Base-by-base conservation (phyloP, 2,113 vertebrate genomes). In the Dipodomys merriami region DNA sequence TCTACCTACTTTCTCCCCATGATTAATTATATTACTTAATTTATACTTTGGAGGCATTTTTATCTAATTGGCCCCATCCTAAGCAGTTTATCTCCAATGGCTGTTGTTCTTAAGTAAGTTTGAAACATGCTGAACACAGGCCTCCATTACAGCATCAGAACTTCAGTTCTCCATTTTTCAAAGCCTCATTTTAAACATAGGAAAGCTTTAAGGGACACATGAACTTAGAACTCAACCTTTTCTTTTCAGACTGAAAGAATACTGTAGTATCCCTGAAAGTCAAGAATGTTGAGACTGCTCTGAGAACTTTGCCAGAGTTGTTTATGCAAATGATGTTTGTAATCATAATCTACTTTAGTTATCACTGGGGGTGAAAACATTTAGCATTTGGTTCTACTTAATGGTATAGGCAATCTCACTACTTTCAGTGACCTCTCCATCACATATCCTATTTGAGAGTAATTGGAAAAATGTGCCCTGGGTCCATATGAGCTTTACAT, bases 261-360 rank as follows among this genome's bases (percentile, higher is more conserved):
- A 65, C 6, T 89, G 65, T 60, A 49, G 2, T 67, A 30, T 83
- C 29, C 68, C 22, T 86, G 86, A 83, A 91, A 92, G 7, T 68
- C 67, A 83, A 19, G 57, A 65, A 30, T 90, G 62, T 72, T 83
- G 11, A 83, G 30, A 71, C 33, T 84, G 13, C 30, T 67, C 25
- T 2, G 3, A 77, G 64, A 91, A 80, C 67, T 79, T 91, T 84
- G 16, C 35, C 5, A 18, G 30, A 86, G 9, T 72, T 83, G 80
- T 83, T 95, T 74, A 35, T 89, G 46, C 67, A 89, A 95, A 86
- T 73, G 19, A 95, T 85, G 6, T 73, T 95, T 89, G 22, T 49
- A 68, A 65, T 46, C 49, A 80, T 73, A 67, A n/a, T 84, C 62
- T 76, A 2, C 72, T 91, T 79, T 79, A 39, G 73, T 83, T 91